Base-by-base conservation (phyloP, 2,797 vertebrate genomes). In the Tangara arthus region DNA sequence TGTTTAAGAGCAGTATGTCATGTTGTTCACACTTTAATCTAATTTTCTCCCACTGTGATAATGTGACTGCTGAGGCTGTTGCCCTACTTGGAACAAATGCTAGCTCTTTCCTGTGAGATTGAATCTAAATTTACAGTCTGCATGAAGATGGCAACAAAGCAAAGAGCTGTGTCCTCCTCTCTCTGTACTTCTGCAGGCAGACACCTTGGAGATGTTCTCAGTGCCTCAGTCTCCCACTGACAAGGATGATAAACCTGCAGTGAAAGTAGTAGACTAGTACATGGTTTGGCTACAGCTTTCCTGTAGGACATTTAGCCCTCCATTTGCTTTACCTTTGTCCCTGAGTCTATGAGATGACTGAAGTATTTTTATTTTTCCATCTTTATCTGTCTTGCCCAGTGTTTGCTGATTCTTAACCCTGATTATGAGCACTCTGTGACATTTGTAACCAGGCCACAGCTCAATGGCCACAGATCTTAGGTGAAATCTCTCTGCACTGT, bases 41-140 rank as follows among this genome's bases (percentile, higher is more conserved):
- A 77, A 92, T 97, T 91, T 94, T 95, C 92, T 83, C 91, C 92
- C 66, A 66, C 92, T 93, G 94, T 87, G 94, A 94, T 93, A 93
- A 94, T 90, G 82, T 76, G 79, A 85, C 82, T 95, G 91, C 76
- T 88, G 89, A 92, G 91, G 30, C 82, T 93, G 70, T 92, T 95
- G 77, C 82, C 77, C 84, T 84, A 46, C 56, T 96, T 91, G 76
- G 82, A 96, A 88, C 89, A 95, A 97, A 93, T 68, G 78, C 57
- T 77, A 46, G 53, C 78, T 94, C 78, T 82, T 80, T 78, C 84
- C 79, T 90, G 9, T 75, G 91, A 92, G 92, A 61, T 44, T 84
- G 69, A 91, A 79, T 91, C 34, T 69, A 81, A 87, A 86, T 89
- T 92, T 89, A 82, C 52, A 64, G 76, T 60, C 47, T 88, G n/a